Evolutionary conservation across 2,797 vertebrate genomes (phyloP), one percentile per base, ranked within the genome.

Genomic region (Poeciliopsis presidionis): DNA sequence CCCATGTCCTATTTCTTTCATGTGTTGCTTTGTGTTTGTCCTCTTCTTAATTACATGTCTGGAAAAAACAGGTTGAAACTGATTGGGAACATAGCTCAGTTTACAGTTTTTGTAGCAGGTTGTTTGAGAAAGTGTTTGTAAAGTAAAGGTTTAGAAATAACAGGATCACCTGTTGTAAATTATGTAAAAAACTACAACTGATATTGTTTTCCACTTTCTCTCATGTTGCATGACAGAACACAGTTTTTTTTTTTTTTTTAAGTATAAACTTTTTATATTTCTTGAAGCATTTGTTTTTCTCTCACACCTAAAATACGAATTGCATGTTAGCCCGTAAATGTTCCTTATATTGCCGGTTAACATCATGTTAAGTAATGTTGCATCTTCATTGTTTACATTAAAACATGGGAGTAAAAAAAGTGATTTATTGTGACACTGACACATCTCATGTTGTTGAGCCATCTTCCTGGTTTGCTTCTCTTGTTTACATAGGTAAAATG

Each of bases 41-140:
- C 72, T 69, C 72, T 74, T 81, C 67, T 2, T 84, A 72, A 88
- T 88, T 81, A 80, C 33, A n/a, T 53, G 65, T 81, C 76, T 61
- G 11, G 7, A 12, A 53, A 61, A 55, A 55, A 70, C 80, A 79
- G 55, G 72, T 30, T 70, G 57, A 13, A 49, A 25, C 53, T 5
- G 55, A 77, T 30, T 73, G 0, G 45, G 28, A 8, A 2, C 53
- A 36, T 57, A 71, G 53, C 65, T 33, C 25, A 36, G 78, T 22
- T 61, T 22, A n/a, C 9, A 43, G n/a, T 57, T 59, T 45, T 33
- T 69, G 72, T 74, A 28, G 46, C 20, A 9, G 13, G 7, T 4
- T 28, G 14, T 57, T 51, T 51, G 25, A 72, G 73, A n/a, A 67
- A 47, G 49, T 49, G 70, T 63, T 81, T 65, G 30, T 47, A 16